Evolutionary conservation across 2,797 vertebrate genomes (phyloP), one percentile per base, ranked within the genome.

Genomic region (Nannoperca australis): DNA sequence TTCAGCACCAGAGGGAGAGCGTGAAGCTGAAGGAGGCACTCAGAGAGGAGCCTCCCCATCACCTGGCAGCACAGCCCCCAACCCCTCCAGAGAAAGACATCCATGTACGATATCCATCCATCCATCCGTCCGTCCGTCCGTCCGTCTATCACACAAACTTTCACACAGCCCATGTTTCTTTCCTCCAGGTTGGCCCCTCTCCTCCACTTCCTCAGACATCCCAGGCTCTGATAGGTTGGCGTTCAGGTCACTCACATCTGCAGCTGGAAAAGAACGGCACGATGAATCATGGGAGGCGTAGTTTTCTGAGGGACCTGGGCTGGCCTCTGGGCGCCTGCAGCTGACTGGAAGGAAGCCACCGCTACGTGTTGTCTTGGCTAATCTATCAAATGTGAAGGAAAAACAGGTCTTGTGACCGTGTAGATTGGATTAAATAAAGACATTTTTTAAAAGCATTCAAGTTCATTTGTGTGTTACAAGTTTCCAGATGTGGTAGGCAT

Each of bases 151-250:
- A 42, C 8, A 27, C 15, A 12, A 45, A 10, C 42, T 20, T 11
- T 47, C 15, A 8, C 9, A n/a, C 10, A 30, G 0, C 0, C 1
- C 3, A 7, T 71, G 22, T 17, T 13, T n/a, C 6, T 2, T 1
- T 17, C n/a, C 63, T 72, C 30, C 61, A 88, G 97, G 94, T 97
- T 24, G 64, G 83, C 1, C 93, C 95, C 0, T 97, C 96, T 1
- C 96, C 96, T 17, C 93, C 95, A 0, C 58, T 98, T 12, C 97
- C 97, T 0, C 84, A 88, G 82, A 97, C 97, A 0, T 93, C 91
- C 0, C 96, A 97, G 85, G 96, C 93, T 3, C 88, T 97, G 73
- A 96, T 98, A 38, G 97, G 97, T 42, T 98, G 97, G 97, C 93
- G 96, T 55, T 97, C 96, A 0, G 45, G 81, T 2, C 86, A 93